Conservation (phyloP, 2,888 invertebrate species). For the Hirtodrosophila confusa region DNA sequence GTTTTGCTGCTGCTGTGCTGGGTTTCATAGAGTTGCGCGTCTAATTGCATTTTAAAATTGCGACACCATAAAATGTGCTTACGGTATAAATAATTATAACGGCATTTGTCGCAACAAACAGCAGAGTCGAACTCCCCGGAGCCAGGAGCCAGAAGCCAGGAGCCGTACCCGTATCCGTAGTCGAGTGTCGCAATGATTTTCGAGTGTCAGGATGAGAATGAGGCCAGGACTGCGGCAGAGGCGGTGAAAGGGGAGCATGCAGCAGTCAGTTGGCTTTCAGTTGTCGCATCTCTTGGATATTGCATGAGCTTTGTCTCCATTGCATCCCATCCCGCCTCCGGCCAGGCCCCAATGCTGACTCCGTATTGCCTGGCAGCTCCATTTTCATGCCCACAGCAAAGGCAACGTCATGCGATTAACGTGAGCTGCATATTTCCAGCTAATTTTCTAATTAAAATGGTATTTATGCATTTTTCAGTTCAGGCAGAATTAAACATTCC, state of each 20-base stretch:
- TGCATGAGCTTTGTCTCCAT: conserved; percentile 65
- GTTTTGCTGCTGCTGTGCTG: conserved; percentile 35
- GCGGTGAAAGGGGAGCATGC: conserved; percentile 19
- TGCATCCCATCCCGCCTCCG: background rate
- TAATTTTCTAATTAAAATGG: conserved; percentile 85
- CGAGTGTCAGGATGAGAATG: conserved; percentile 55
- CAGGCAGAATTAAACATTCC: conserved; percentile 62
- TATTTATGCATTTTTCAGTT: conserved; percentile 83
- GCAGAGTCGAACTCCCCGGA: conserved; percentile 59
- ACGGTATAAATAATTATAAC: conserved; percentile 82
- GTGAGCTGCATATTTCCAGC: conserved; percentile 84
- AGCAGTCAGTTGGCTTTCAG: conserved; percentile 54
- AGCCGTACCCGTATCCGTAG: conserved; percentile 22
- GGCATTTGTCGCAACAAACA: conserved; percentile 78
- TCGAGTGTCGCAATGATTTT: conserved; percentile 69
- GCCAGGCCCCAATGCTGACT: background rate
- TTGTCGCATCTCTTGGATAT: conserved; percentile 78
- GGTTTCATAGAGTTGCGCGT: conserved; percentile 61
- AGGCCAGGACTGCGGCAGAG: conserved; percentile 12
- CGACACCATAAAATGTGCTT: conserved; percentile 82
- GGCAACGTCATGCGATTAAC: conserved; percentile 82
- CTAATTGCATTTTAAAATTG: conserved; percentile 83
- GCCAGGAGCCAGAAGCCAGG: conserved; percentile 11
- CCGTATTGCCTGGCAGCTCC: conserved; percentile 34
- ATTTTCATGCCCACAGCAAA: conserved; percentile 53